Base-by-base conservation (phyloP, 1,140 invertebrate species). In the Hypothenemus hampei region DNA sequence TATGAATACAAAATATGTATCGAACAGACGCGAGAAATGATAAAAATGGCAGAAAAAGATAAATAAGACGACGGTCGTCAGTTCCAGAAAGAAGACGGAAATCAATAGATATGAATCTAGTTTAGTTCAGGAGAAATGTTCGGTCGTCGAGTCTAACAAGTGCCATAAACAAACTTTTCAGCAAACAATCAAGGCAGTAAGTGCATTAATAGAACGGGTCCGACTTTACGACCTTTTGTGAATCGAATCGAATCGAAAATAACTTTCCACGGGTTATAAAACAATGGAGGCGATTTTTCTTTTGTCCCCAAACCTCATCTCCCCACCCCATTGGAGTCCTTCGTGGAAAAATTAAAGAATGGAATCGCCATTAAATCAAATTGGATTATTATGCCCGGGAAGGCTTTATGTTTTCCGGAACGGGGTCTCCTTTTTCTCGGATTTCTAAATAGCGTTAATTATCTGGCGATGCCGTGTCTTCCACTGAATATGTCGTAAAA, bases 91-190 rank as follows among this genome's bases (percentile, higher is more conserved):
- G 16, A n/a, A 40, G 18, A 35, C 33, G 48, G 36, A 50, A 50
- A 50, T 50, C 36, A 40, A 40, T 50, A 40, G 48, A 40, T 50
- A 50, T 50, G 48, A 50, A 50, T 50, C 48, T 50, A 40, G 36
- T 50, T 50, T 37, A 39, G 36, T 50, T 50, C n/a, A n/a, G n/a
- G n/a, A 37, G 36, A 40, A 50, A 50, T 50, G 23, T 50, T 29
- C 48, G 8, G 48, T 50, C 46, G 35, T 49, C 20, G 13, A 23
- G 35, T 50, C 48, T 50, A 50, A 50, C 48, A 50, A 50, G 48
- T 50, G 48, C 36, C 48, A 50, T 50, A 50, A 50, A 50, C 36
- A 50, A 50, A 50, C 48, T 50, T 50, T 50, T 50, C 48, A 50
- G 36, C 48, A 50, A 50, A 50, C 48, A 50, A 50, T 50, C 48